Percentiles rank a stretch among this genome's conserved stretches.
Evolutionary conservation across 2,113 vertebrate species (phyloP).

Genomic region (Scytalopus superciliaris): DNA sequence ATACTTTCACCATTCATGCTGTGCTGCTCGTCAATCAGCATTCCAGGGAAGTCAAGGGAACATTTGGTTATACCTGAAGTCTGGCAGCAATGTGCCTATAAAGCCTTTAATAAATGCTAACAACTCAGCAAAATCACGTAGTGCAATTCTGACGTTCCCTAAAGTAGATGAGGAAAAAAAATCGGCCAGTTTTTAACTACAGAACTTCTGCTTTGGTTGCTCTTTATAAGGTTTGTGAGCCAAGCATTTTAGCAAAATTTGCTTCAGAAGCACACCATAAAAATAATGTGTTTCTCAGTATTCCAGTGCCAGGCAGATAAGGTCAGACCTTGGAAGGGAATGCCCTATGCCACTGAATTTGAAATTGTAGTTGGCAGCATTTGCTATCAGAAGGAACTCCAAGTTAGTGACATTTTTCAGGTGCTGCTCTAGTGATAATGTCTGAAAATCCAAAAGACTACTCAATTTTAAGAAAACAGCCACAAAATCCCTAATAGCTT

Average conservation of each 20-base stretch:
- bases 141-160: slow-evolving; percentile 6
- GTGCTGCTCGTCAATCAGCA: slow-evolving; percentile 15
- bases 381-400: slow-evolving; percentile 16
- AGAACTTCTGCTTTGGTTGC: slow-evolving; percentile 16
- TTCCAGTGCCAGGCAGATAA: slow-evolving; percentile 25
- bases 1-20: slow-evolving; percentile 4
- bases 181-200: not conserved
- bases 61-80: slow-evolving; percentile 66
- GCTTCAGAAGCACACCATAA: not conserved
- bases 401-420: slow-evolving; percentile 29
- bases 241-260: not conserved
- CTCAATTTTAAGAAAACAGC: not conserved
- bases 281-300: not conserved
- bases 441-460: slow-evolving; percentile 27
- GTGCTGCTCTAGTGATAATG: not conserved
- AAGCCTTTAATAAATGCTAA: slow-evolving; percentile 39
- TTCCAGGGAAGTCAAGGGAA: slow-evolving; percentile 42
- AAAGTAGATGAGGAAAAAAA: slow-evolving; percentile 9
- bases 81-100: slow-evolving; percentile 47
- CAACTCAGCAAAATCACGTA: slow-evolving; percentile 13
- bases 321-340: not conserved
- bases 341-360: slow-evolving; percentile 1
- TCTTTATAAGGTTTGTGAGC: slow-evolving; percentile 26
- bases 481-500: slow-evolving; percentile 4
- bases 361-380: slow-evolving; percentile 6